Evolutionary conservation across 2,113 vertebrate genomes (phyloP).

Genomic region (Alethe diademata): DNA sequence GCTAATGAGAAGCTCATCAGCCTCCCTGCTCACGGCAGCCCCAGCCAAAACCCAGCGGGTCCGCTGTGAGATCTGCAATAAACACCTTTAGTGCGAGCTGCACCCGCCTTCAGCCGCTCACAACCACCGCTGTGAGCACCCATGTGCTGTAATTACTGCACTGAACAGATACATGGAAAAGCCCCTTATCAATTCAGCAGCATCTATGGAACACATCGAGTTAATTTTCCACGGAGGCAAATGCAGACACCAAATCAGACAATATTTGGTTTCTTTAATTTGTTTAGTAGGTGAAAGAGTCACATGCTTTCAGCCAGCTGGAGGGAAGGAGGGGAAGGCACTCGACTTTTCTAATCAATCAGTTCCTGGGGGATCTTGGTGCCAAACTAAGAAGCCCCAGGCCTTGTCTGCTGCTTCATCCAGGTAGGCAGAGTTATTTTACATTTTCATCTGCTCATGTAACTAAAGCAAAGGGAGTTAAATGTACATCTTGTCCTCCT

Average conservation of each 20-base stretch:
- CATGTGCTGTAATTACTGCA: accelerated
- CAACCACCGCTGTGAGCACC: accelerated
- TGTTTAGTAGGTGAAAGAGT: background rate
- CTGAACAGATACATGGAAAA: background rate
- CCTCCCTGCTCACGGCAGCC: background rate
- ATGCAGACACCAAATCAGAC: background rate
- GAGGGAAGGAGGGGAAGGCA: accelerated
- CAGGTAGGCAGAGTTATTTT: accelerated
- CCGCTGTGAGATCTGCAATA: background rate
- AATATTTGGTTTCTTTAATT: background rate
- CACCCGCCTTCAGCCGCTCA: background rate
- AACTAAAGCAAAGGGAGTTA: background rate
- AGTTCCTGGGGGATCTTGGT: background rate
- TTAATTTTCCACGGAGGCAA: background rate
- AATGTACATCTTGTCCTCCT: background rate
- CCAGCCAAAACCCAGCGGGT: background rate
- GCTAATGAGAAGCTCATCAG: background rate
- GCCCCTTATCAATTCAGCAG: accelerated
- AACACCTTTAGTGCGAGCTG: background rate
- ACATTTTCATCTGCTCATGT: accelerated
- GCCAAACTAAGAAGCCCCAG: background rate
- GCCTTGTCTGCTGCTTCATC: background rate
- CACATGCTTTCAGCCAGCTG: too few species aligned
- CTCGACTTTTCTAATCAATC: accelerated
- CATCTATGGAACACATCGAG: accelerated